phyloP scores from a whole-genome alignment of 2,888 invertebrate genomes.

The Lasioglossum lativentre region DNA sequence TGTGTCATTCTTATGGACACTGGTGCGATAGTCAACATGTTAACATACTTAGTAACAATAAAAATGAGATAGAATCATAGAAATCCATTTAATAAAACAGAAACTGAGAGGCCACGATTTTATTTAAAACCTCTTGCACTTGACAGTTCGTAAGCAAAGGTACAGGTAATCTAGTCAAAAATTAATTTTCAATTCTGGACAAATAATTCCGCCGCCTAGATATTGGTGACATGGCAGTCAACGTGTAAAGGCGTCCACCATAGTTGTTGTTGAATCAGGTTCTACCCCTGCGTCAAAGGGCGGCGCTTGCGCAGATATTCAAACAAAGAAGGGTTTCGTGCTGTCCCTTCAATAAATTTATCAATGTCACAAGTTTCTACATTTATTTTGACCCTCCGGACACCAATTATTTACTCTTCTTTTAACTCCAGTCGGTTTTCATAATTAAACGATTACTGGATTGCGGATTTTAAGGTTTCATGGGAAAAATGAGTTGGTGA shows the following conservation, averaged over 20 bases:
- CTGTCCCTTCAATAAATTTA: background rate
- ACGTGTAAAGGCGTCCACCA: conserved; percentile 16
- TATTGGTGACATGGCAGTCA: background rate
- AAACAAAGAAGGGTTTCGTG: conserved; percentile 32
- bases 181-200: background rate
- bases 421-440: background rate
- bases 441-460: background rate
- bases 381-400: background rate
- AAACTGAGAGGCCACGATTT: too few species aligned
- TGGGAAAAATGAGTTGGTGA: background rate
- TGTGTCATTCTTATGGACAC: too few species aligned
- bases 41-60: too few species aligned
- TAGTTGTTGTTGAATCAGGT: conserved; percentile 15
- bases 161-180: background rate
- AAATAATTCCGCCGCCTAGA: background rate
- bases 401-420: background rate
- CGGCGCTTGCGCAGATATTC: conserved; percentile 40
- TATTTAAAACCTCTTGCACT: too few species aligned
- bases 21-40: too few species aligned
- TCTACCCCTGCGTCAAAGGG: conserved; percentile 36
- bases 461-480: background rate
- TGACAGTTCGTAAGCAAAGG: too few species aligned
- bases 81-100: too few species aligned
- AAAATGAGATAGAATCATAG: too few species aligned
- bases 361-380: background rate